A percentile compares a stretch with the other conserved stretches of the same genome.
Evolutionary conservation across 2,113 vertebrate species (phyloP).

Genomic region (Peromyscus maniculatus): DNA sequence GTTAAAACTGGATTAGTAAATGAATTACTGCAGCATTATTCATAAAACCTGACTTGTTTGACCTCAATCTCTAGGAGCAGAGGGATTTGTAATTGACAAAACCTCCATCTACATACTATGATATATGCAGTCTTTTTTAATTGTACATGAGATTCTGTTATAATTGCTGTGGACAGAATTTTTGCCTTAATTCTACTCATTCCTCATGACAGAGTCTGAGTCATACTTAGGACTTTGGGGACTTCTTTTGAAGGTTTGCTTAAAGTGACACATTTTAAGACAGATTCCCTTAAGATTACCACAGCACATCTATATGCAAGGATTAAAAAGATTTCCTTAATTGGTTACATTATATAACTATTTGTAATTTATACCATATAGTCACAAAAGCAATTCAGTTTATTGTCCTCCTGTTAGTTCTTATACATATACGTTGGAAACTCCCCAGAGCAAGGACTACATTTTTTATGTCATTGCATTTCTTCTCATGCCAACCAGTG

Average conservation of each 20-base stretch:
- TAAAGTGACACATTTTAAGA: constrained; percentile 5
- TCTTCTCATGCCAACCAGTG: neutral
- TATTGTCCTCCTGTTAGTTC: neutral
- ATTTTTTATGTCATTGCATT: neutral
- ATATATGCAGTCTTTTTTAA: constrained; percentile 53
- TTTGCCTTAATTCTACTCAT: constrained; percentile 39
- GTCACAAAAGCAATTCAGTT: neutral
- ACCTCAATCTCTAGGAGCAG: constrained; percentile 73
- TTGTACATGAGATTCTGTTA: constrained; percentile 46
- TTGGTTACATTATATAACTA: neutral
- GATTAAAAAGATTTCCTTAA: neutral
- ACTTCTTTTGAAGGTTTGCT: neutral
- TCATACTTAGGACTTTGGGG: neutral
- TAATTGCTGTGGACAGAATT: constrained; percentile 48
- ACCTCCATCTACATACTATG: constrained; percentile 10
- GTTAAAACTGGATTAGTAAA: constrained; percentile 71
- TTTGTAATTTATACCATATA: neutral
- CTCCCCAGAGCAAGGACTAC: neutral
- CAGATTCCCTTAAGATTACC: neutral
- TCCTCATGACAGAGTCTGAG: constrained; percentile 21
- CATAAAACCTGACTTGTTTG: constrained; percentile 72
- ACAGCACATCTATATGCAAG: neutral
- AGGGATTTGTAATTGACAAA: constrained; percentile 65
- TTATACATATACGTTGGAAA: neutral
- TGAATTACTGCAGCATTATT: constrained; percentile 74